Evolutionary conservation across 2,888 invertebrate species (phyloP).

Genomic region (Andrena dorsata): DNA sequence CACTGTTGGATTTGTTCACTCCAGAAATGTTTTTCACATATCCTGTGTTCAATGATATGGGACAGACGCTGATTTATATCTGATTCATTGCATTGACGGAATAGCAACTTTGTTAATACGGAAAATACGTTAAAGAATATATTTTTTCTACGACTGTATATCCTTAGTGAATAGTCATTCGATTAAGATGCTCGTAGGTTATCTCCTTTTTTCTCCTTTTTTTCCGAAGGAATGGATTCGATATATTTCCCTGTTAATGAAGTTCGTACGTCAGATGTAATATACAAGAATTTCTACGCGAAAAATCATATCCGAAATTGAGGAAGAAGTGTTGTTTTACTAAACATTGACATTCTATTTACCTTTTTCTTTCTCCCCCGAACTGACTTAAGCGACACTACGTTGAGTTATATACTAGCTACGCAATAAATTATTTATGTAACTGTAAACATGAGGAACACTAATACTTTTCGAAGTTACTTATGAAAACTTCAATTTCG

Average conservation of each 20-base stretch:
- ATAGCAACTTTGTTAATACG: slow-evolving; percentile 39
- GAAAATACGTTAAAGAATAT: slow-evolving; percentile 37
- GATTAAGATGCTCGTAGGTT: background rate
- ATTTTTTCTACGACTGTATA: slow-evolving; percentile 43
- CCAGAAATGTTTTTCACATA: slow-evolving; percentile 54
- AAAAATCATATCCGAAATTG: slow-evolving; percentile 3
- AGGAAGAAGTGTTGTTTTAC: background rate
- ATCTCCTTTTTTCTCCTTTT: background rate
- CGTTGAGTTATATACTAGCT: slow-evolving; percentile 1
- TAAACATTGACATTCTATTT: background rate
- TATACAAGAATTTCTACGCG: slow-evolving; percentile 25
- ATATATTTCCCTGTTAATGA: slow-evolving; percentile 44
- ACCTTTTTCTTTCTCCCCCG: background rate
- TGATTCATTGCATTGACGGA: slow-evolving; percentile 23
- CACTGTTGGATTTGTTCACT: background rate
- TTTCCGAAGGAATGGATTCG: background rate
- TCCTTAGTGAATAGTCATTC: slow-evolving; percentile 15
- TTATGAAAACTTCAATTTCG: slow-evolving; percentile 7
- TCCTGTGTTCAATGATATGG: slow-evolving; percentile 49
- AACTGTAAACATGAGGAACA: background rate
- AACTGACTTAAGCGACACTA: slow-evolving; percentile 6
- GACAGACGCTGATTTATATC: slow-evolving; percentile 8
- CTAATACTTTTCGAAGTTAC: background rate
- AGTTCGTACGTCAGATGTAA: slow-evolving; percentile 25
- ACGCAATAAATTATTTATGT: slow-evolving; percentile 29